Evolutionary conservation across 1,140 invertebrate genomes (phyloP).

Genomic region (Varroa destructor): DNA sequence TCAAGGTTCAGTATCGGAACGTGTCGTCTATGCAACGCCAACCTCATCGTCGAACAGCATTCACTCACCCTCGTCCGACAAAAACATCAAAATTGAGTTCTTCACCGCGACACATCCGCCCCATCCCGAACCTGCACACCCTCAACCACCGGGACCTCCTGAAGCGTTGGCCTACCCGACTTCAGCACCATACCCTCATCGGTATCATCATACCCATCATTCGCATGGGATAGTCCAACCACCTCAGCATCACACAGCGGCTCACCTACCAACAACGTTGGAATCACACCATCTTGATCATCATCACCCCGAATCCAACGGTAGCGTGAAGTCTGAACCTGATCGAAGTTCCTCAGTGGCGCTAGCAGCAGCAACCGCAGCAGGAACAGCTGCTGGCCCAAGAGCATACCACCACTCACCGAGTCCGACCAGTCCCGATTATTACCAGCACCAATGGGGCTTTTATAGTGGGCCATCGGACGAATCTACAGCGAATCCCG

Average conservation of each 20-base stretch:
- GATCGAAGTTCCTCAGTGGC: background rate
- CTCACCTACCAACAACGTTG: too few species aligned
- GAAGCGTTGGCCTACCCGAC: conserved; percentile 29
- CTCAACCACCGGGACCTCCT: conserved; percentile 29
- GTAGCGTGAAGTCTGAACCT: conserved; percentile 3
- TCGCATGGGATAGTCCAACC: conserved; percentile 28
- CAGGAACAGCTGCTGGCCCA: conserved; percentile 26
- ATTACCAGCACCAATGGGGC: conserved; percentile 25
- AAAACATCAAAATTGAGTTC: conserved; percentile 18
- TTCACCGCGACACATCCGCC: conserved; percentile 29
- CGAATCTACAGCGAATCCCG: background rate
- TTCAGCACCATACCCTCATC: conserved; percentile 15
- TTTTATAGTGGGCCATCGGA: conserved; percentile 13
- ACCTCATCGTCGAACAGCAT: too few species aligned
- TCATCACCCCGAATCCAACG: conserved; percentile 1
- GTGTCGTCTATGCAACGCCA: too few species aligned
- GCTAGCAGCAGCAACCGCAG: background rate
- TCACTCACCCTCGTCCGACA: background rate
- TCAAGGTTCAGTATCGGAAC: background rate
- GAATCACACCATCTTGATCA: background rate
- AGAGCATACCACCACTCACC: conserved; percentile 35
- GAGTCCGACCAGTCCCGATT: conserved; percentile 26
- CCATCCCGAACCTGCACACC: conserved; percentile 35
- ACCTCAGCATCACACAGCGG: conserved; percentile 31
- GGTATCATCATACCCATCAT: conserved; percentile 10